phyloP scores from a whole-genome alignment of 2,888 invertebrate genomes.

The Eucera pruinosa region DNA sequence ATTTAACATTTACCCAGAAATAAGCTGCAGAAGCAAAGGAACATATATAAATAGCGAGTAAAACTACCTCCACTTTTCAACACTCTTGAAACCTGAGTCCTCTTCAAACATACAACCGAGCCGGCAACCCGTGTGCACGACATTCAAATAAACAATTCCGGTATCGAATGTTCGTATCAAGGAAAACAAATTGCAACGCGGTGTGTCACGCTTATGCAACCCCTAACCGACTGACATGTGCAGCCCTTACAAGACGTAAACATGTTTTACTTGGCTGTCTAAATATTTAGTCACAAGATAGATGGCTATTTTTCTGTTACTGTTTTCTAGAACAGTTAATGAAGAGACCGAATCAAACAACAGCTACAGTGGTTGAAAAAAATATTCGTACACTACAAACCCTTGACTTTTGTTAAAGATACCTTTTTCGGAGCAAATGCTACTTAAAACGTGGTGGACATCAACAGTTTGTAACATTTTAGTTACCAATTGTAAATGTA shows the following conservation, averaged over 20 bases:
- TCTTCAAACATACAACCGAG: constrained; percentile 31
- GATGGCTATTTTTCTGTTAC: constrained; percentile 47
- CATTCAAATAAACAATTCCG: constrained; percentile 43
- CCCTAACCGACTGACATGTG: not conserved
- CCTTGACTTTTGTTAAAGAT: too few species aligned
- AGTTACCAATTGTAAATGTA: too few species aligned
- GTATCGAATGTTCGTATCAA: constrained; percentile 31
- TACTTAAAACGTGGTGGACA: too few species aligned
- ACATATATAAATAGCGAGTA: constrained; percentile 30
- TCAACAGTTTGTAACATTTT: too few species aligned
- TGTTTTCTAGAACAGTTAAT: constrained; percentile 2
- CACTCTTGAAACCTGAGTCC: constrained; percentile 21
- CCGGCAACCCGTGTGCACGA: constrained; percentile 9
- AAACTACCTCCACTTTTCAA: constrained; percentile 42
- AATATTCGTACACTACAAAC: too few species aligned
- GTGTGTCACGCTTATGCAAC: constrained; percentile 6
- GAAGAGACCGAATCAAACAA: not conserved
- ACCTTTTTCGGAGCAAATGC: too few species aligned
- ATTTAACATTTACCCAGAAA: not conserved
- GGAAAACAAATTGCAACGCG: constrained; percentile 40
- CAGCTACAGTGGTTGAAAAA: too few species aligned
- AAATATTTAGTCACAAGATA: constrained; percentile 79
- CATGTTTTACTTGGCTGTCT: constrained; percentile 68
- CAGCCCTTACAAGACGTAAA: constrained; percentile 55
- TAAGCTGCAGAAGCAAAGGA: constrained; percentile 6